Evolutionary conservation across 1,140 invertebrate species (phyloP).

Genomic region (Mercenaria mercenaria): DNA sequence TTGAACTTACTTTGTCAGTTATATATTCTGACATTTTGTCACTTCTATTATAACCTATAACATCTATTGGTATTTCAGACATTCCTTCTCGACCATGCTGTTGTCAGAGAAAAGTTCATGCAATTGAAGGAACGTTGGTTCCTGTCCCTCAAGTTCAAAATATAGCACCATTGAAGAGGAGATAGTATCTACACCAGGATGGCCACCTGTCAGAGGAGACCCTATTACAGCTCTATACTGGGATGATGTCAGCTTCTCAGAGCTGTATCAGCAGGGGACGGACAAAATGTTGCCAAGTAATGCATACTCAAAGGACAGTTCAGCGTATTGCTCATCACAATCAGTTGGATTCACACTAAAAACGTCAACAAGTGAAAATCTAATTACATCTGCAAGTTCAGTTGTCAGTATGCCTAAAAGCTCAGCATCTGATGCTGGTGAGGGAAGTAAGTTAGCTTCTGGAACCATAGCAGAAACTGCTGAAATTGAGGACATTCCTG

Average conservation of each 20-base stretch:
- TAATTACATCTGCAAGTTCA: not conserved
- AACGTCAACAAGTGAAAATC: not conserved
- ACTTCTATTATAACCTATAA: too few species aligned
- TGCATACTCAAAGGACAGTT: constrained; percentile 36
- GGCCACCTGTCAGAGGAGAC: constrained; percentile 26
- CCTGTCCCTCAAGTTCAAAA: constrained; percentile 46
- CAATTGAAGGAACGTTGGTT: constrained; percentile 36
- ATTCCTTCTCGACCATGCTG: constrained; percentile 55
- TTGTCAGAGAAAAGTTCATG: constrained; percentile 46
- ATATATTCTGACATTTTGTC: too few species aligned
- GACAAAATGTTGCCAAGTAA: constrained; percentile 33
- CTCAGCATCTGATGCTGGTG: not conserved
- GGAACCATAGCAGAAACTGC: not conserved
- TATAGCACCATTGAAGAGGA: constrained; percentile 51
- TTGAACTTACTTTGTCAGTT: not conserved
- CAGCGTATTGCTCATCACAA: not conserved
- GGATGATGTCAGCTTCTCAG: not conserved
- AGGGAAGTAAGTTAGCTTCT: not conserved
- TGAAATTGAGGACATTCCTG: not conserved
- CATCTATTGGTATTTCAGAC: constrained; percentile 24
- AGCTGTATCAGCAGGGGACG: not conserved
- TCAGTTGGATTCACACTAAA: constrained; percentile 23
- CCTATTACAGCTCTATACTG: constrained; percentile 7
- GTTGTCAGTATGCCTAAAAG: not conserved
- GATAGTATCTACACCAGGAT: constrained; percentile 33